Conservation (phyloP, 2,888 invertebrate genomes). For the Volucella inflata region DNA sequence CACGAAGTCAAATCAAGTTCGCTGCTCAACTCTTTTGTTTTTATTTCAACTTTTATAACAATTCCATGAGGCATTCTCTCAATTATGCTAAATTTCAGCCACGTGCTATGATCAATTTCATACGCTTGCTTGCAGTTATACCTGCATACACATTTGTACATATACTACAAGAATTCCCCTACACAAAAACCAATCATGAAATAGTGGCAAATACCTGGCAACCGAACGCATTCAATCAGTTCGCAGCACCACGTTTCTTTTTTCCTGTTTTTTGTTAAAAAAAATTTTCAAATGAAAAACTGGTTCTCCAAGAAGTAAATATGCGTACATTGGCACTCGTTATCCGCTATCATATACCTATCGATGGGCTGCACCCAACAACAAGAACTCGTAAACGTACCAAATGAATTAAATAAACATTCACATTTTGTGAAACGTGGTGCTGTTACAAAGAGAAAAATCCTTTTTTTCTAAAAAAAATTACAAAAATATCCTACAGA, state of each 20-base stretch:
- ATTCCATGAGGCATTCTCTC: slow-evolving; percentile 16
- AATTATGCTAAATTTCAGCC: slow-evolving; percentile 65
- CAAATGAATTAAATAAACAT: slow-evolving; percentile 70
- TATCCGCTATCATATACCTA: slow-evolving; percentile 70
- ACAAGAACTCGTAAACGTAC: slow-evolving; percentile 69
- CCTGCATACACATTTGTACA: slow-evolving; percentile 2
- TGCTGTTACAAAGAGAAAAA: slow-evolving; percentile 28
- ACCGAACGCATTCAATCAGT: slow-evolving; percentile 70
- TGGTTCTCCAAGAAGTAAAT: slow-evolving; percentile 61
- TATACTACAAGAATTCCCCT: slow-evolving; percentile 46
- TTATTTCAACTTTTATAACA: slow-evolving; percentile 1
- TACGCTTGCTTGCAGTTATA: slow-evolving; percentile 55
- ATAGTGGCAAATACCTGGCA: slow-evolving; percentile 46
- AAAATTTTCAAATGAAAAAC: slow-evolving; percentile 40
- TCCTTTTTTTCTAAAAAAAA: background rate
- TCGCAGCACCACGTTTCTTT: background rate
- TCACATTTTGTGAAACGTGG: slow-evolving; percentile 71
- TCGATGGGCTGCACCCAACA: slow-evolving; percentile 65
- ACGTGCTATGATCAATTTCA: slow-evolving; percentile 60
- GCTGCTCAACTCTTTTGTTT: slow-evolving; percentile 61
- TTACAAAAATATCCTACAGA: slow-evolving; percentile 1
- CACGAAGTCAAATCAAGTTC: slow-evolving; percentile 34
- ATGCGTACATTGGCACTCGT: slow-evolving; percentile 72
- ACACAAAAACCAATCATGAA: slow-evolving; percentile 33
- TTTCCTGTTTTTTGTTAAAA: background rate